Base-by-base conservation (phyloP, 2,797 vertebrate genomes). In the Sebastes oblongus region DNA sequence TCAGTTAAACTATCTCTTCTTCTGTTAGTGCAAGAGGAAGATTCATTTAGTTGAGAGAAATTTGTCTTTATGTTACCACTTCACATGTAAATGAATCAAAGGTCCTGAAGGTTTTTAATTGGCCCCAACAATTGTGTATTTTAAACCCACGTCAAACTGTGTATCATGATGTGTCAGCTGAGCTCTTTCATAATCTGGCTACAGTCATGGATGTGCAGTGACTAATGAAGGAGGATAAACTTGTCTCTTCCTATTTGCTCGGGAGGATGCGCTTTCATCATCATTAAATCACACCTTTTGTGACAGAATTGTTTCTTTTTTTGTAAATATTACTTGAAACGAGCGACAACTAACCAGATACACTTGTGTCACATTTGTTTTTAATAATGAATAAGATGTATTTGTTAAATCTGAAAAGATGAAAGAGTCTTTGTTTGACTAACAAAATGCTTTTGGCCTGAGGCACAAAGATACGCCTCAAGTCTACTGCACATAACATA, bases 401-500 rank as follows among this genome's bases (percentile, higher is more conserved):
- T 88, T 90, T 89, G 77, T 80, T 83, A 67, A 82, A 87, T 82
- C 75, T 87, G 78, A 76, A 79, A 86, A 82, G 80, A 91, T 84
- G 77, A 89, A 83, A 85, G 65, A 52, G 67, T 60, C 83, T 90
- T 90, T 93, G 90, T 93, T 89, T 90, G 85, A 91, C 69, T 88
- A 89, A 87, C 86, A 93, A 90, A 92, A 85, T 58, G 81, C 20
- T 91, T 90, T 89, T 90, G 89, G 92, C 90, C 90, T 58, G 27
- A 82, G 86, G 91, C 88, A 61, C 66, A 78, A 83, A 90, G 85
- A 91, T 82, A 71, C 10, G 87, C 89, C 87, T 91, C 85, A 86
- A 91, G 87, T 89, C 89, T 89, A 77, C 74, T 84, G 84, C 86
- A 87, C 90, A 92, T 91, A 89, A 90, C 89, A 89, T 92, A 92